A percentile compares a stretch with the other conserved stretches of the same genome.
Evolutionary conservation across 2,888 invertebrate species (phyloP).

Genomic region (Prenolepis imparis): DNA sequence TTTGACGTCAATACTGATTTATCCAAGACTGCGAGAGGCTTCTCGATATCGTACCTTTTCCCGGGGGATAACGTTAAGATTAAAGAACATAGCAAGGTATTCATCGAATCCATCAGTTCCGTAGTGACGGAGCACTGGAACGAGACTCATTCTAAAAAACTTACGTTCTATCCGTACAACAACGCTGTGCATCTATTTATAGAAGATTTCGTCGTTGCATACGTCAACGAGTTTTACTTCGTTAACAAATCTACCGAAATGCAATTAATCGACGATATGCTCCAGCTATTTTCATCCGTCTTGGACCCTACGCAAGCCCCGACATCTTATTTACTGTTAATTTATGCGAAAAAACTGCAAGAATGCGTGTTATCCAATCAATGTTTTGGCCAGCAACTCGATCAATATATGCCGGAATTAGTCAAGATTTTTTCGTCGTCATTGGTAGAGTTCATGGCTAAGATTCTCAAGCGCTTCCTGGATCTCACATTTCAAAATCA

Average conservation of each 20-base stretch:
- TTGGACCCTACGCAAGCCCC: constrained; percentile 69
- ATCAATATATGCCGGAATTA: constrained; percentile 50
- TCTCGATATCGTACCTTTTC: constrained; percentile 27
- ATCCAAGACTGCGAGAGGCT: rapidly evolving
- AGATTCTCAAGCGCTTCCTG: neutral
- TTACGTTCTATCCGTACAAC: constrained; percentile 66
- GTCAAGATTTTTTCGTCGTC: constrained; percentile 36
- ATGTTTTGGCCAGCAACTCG: constrained; percentile 61
- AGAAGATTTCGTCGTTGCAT: neutral
- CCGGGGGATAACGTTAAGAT: constrained; percentile 15
- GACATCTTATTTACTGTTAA: constrained; percentile 66
- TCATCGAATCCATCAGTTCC: constrained; percentile 54
- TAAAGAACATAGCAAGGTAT: constrained; percentile 47
- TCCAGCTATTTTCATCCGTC: constrained; percentile 56
- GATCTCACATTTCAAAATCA: neutral
- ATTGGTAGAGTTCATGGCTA: constrained; percentile 1
- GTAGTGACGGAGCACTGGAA: constrained; percentile 68
- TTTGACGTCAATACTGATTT: constrained; percentile 10
- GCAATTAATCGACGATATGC: constrained; percentile 58
- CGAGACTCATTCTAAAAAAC: constrained; percentile 31
- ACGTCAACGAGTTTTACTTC: rapidly evolving
- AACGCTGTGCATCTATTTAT: constrained; percentile 35
- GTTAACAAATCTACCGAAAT: neutral
- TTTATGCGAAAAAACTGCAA: constrained; percentile 40
- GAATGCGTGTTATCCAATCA: constrained; percentile 10